Percentiles rank a stretch among this genome's conserved stretches.
Conservation (phyloP, 2,797 vertebrate species). For the Chelon labrosus region DNA sequence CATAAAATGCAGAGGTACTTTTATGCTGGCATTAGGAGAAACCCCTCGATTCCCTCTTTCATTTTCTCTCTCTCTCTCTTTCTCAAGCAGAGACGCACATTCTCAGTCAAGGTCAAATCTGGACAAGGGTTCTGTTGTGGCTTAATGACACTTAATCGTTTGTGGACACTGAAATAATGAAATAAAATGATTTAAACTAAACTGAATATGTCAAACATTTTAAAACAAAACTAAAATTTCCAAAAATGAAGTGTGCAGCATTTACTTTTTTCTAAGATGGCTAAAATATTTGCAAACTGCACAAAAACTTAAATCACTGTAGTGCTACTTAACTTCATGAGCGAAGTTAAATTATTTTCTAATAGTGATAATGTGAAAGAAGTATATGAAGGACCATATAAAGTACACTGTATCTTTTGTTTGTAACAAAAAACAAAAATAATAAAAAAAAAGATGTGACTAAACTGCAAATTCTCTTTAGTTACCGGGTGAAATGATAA, state of each 20-base stretch:
- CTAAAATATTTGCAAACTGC: too few species aligned
- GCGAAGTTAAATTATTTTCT: too few species aligned
- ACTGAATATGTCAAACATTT: too few species aligned
- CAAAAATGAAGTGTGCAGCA: too few species aligned
- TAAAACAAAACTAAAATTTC: too few species aligned
- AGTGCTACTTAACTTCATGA: too few species aligned
- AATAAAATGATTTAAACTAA: neutral
- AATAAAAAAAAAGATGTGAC: neutral
- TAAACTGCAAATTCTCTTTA: neutral
- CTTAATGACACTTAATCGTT: slow-evolving; percentile 16
- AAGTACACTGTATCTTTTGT: too few species aligned
- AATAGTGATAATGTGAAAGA: too few species aligned
- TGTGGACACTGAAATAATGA: neutral
- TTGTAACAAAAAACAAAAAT: too few species aligned
- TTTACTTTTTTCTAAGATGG: too few species aligned
- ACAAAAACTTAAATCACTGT: too few species aligned
- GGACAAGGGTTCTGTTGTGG: slow-evolving; percentile 48
- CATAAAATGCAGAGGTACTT: neutral
- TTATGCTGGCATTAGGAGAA: neutral
- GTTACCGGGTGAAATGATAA: neutral
- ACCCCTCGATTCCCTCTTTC: neutral
- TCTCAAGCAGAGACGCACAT: neutral
- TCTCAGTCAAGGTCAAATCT: slow-evolving; percentile 72
- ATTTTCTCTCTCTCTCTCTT: neutral
- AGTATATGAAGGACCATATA: too few species aligned